Conservation (phyloP, 2,113 vertebrate genomes). For the Cygnus atratus region DNA sequence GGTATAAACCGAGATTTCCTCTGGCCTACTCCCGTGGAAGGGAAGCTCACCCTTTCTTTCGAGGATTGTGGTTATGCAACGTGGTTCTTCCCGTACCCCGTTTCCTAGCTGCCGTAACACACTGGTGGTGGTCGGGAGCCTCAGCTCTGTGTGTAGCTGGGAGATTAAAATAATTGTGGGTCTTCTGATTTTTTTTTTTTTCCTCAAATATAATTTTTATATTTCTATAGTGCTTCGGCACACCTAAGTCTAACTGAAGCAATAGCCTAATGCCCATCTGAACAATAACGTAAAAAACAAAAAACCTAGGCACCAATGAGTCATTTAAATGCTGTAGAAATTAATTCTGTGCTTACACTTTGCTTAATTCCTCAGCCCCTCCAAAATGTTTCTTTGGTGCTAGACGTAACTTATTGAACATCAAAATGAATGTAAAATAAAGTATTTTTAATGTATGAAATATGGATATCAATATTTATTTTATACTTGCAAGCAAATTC, state of each 20-base stretch:
- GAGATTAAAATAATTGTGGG: neutral
- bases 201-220: slow-evolving; percentile 23
- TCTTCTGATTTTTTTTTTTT: neutral
- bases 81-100: slow-evolving; percentile 20
- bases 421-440: slow-evolving; percentile 73
- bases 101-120: neutral
- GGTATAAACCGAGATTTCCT: neutral
- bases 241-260: slow-evolving; percentile 45
- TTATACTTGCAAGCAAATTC: slow-evolving; percentile 56
- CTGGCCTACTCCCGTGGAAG: neutral
- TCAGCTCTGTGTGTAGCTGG: neutral
- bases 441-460: slow-evolving; percentile 72
- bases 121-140: neutral
- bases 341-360: slow-evolving; percentile 45
- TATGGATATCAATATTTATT: slow-evolving; percentile 69
- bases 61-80: neutral
- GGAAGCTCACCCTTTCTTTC: neutral
- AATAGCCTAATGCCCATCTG: slow-evolving; percentile 40
- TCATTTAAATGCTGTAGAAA: neutral
- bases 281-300: slow-evolving; percentile 20
- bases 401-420: slow-evolving; percentile 72
- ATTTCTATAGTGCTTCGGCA: slow-evolving; percentile 35
- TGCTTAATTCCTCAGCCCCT: slow-evolving; percentile 52
- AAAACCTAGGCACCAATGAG: slow-evolving; percentile 36
- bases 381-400: slow-evolving; percentile 67